phyloP scores from a whole-genome alignment of 2,113 vertebrate genomes.

The Melanostigma gelatinosum region DNA sequence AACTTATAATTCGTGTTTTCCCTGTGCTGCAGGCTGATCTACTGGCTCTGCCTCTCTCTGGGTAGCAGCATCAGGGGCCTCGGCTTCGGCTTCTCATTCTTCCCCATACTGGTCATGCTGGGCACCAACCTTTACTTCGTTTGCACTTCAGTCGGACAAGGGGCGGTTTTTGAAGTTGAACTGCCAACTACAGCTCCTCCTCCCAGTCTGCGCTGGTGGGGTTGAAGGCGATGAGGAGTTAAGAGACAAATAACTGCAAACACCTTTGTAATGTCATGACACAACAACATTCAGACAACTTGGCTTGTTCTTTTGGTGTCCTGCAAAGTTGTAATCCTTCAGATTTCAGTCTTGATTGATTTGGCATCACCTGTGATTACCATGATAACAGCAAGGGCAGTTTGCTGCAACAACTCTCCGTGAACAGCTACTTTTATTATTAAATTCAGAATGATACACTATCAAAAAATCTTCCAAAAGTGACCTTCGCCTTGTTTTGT shows the following conservation, averaged over 20 bases:
- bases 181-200: constrained; percentile 51
- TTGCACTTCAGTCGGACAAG: constrained; percentile 81
- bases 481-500: neutral
- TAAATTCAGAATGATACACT: neutral
- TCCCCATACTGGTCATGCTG: constrained; percentile 88
- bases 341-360: neutral
- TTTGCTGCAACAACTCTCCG: neutral
- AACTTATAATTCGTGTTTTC: neutral
- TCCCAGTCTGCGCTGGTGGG: constrained; percentile 82
- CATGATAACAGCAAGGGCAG: neutral
- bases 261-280: neutral
- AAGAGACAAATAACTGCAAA: neutral
- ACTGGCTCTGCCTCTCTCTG: constrained; percentile 89
- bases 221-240: constrained; percentile 66
- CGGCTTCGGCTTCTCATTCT: constrained; percentile 90
- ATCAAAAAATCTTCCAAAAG: neutral
- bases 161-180: constrained; percentile 78
- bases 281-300: neutral
- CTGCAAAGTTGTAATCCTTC: constrained; percentile 1
- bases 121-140: constrained; percentile 89
- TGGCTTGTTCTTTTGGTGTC: neutral
- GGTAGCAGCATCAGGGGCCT: constrained; percentile 86
- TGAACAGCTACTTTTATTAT: neutral
- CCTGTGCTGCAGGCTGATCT: constrained; percentile 85
- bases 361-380: neutral